These are phyloP conservation scores for Thalassaphorura encarpata DNA, from an alignment of 1,140 invertebrate species.

Conservation along the genomic window DNA sequence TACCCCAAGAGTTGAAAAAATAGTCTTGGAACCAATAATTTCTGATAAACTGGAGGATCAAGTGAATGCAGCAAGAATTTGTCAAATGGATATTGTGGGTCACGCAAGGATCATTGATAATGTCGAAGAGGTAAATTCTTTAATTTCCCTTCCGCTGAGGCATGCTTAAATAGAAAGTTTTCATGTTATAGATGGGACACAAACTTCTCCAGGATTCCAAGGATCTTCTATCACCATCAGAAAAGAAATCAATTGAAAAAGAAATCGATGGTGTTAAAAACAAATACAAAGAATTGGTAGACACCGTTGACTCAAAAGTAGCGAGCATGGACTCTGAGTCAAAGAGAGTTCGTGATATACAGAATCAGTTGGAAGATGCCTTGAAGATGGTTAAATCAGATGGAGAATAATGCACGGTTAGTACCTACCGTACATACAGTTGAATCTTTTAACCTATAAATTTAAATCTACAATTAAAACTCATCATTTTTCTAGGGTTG, in stretches of 20 bases:
- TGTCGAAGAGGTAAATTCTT: conserved; percentile 46
- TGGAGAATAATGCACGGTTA: conserved; percentile 69
- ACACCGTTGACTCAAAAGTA: conserved; percentile 63
- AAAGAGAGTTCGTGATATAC: conserved; percentile 83
- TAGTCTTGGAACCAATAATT: too few relatives aligned
- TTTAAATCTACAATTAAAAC: too few relatives aligned
- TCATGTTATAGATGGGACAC: conserved; percentile 54
- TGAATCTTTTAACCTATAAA: too few relatives aligned
- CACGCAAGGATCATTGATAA: conserved; percentile 75
- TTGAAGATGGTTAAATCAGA: conserved; percentile 72
- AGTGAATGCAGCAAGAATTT: too few relatives aligned
- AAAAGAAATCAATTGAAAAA: conserved; percentile 64
- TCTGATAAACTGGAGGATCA: too few relatives aligned
- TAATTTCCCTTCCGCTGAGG: conserved; percentile 6
- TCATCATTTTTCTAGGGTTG: too few relatives aligned
- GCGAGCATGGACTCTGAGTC: conserved; percentile 75
- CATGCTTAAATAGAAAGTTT: too few relatives aligned
- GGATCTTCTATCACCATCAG: conserved; percentile 64
- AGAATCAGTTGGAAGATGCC: conserved; percentile 78
- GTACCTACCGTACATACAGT: too few relatives aligned
- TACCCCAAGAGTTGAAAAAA: too few relatives aligned
- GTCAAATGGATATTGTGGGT: too few relatives aligned
- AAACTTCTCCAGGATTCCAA: conserved; percentile 59
- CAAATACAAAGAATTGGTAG: conserved; percentile 62
- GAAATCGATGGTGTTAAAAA: conserved; percentile 65